Evolutionary conservation across 2,113 vertebrate species (phyloP).

Genomic region (Aspidoscelis tigris): DNA sequence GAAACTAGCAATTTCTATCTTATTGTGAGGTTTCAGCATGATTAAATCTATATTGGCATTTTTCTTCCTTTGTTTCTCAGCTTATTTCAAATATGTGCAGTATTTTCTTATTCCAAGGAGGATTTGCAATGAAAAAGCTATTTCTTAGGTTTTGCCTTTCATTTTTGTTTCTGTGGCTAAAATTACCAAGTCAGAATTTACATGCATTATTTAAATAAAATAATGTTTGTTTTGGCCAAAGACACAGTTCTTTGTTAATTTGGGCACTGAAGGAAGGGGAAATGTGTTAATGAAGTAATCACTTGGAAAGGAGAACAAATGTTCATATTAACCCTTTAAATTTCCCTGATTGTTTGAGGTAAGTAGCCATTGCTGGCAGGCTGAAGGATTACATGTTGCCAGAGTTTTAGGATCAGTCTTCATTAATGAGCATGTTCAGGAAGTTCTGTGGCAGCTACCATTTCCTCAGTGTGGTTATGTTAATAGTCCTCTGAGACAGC

Average conservation of each 20-base stretch:
- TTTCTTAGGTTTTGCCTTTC: slow-evolving; percentile 2
- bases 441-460: slow-evolving; percentile 21
- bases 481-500: neutral
- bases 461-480: slow-evolving; percentile 29
- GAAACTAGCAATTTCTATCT: slow-evolving; percentile 9
- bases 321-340: neutral
- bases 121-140: neutral
- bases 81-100: neutral
- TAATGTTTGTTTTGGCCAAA: neutral
- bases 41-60: neutral
- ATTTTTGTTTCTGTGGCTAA: neutral
- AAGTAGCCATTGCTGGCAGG: slow-evolving; percentile 9
- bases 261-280: neutral
- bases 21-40: neutral
- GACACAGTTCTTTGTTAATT: neutral
- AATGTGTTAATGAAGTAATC: neutral
- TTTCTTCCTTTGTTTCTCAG: neutral
- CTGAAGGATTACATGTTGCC: slow-evolving; percentile 42
- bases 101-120: neutral
- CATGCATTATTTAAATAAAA: neutral
- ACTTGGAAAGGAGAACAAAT: slow-evolving; percentile 3
- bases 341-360: slow-evolving; percentile 32
- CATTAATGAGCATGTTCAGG: slow-evolving; percentile 36
- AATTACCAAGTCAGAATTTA: neutral
- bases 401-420: slow-evolving; percentile 6